phyloP scores from a whole-genome alignment of 2,888 invertebrate genomes.

The Meiosimyza platycephala region DNA sequence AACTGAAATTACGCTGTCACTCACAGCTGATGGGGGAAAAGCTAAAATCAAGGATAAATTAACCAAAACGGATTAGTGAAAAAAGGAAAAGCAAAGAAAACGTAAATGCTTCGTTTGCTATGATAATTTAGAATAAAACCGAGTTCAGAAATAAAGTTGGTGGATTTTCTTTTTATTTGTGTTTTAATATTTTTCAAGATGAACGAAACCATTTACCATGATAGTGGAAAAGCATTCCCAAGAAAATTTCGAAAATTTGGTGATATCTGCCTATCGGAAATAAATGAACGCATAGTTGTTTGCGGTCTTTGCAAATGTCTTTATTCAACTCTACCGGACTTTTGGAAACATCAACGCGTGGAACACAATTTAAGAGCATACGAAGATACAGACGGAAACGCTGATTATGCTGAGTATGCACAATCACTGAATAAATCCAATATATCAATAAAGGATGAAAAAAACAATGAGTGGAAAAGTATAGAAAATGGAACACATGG shows the following conservation, averaged over 20 bases:
- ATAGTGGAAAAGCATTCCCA: conserved; percentile 4
- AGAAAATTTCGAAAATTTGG: conserved; percentile 30
- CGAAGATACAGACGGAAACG: conserved; percentile 9
- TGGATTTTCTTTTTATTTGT: too few relatives aligned
- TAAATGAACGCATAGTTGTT: conserved; percentile 28
- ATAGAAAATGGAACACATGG: too few relatives aligned
- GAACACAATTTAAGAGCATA: conserved; percentile 15
- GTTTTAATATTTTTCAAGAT: too few relatives aligned
- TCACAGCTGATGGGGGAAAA: too few relatives aligned
- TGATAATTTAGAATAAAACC: not conserved
- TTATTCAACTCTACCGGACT: conserved; percentile 12
- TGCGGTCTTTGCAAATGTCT: conserved; percentile 21
- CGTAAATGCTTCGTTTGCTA: conserved; percentile 8
- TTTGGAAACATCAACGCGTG: conserved; percentile 32
- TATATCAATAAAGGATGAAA: too few relatives aligned
- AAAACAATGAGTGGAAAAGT: too few relatives aligned
- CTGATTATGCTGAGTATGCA: not conserved
- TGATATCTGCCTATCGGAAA: conserved; percentile 29
- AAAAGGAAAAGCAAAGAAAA: conserved; percentile 5
- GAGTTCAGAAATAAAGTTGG: not conserved
- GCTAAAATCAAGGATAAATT: too few relatives aligned
- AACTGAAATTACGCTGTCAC: too few relatives aligned
- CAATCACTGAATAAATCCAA: too few relatives aligned
- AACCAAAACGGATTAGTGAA: too few relatives aligned
- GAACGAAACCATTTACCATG: conserved; percentile 2